Conservation (phyloP, 2,888 invertebrate genomes). For the Drosophila falleni region DNA sequence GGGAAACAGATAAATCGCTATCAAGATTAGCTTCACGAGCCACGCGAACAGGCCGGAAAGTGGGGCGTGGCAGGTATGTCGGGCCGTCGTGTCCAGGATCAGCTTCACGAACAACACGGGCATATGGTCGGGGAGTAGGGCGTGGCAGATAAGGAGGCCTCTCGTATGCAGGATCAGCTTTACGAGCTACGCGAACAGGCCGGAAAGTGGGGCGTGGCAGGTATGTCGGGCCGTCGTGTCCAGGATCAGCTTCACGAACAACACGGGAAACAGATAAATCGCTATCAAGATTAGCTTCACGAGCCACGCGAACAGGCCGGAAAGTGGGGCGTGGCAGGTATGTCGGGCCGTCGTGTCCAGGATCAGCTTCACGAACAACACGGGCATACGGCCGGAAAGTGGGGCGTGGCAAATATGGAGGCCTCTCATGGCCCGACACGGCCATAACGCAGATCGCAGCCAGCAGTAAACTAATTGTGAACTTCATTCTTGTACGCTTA, state of each 20-base stretch:
- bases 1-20: conserved; percentile 1
- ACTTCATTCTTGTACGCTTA: conserved; percentile 29
- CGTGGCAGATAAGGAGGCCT: conserved; percentile 20
- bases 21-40: conserved; percentile 6
- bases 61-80: conserved; percentile 18
- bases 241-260: conserved; percentile 19
- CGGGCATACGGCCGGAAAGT: conserved; percentile 30
- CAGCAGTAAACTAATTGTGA: conserved; percentile 31
- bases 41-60: conserved; percentile 17
- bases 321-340: conserved; percentile 24
- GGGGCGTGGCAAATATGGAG: conserved; percentile 29
- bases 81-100: conserved; percentile 7
- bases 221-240: conserved; percentile 9
- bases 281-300: conserved; percentile 2
- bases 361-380: conserved; percentile 29
- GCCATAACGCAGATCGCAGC: conserved; percentile 37
- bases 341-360: conserved; percentile 3
- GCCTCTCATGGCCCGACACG: conserved; percentile 17
- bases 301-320: conserved; percentile 11
- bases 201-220: conserved; percentile 22
- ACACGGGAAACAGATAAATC: conserved; percentile 11
- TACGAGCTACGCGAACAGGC: conserved; percentile 2
- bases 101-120: conserved; percentile 25
- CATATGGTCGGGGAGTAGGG: background rate
- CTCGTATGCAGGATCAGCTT: background rate